Percentiles rank a stretch among this genome's conserved stretches.
Evolutionary conservation across 1,140 invertebrate genomes (phyloP).

Genomic region (Pemphigus obesinymphae): DNA sequence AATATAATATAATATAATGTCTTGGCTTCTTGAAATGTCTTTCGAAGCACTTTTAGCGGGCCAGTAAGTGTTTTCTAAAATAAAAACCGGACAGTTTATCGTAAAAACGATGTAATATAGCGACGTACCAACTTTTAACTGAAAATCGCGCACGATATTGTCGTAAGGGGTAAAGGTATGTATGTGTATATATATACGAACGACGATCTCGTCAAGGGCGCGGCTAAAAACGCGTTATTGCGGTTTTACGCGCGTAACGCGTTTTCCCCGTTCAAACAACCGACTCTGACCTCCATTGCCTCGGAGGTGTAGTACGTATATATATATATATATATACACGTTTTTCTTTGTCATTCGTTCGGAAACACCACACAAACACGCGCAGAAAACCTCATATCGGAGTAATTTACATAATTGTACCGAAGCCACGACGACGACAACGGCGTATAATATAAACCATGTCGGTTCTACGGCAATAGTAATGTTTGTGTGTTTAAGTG

Average conservation of each 20-base stretch:
- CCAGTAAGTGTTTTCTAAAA: too few relatives aligned
- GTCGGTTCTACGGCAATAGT: background rate
- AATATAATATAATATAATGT: too few relatives aligned
- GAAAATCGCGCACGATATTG: background rate
- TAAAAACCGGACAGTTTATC: too few relatives aligned
- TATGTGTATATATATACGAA: too few relatives aligned
- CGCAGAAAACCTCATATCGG: too few relatives aligned
- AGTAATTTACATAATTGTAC: constrained; percentile 19
- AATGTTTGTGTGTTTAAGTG: background rate
- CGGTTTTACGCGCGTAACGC: background rate
- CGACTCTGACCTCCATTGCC: background rate
- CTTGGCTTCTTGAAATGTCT: too few relatives aligned
- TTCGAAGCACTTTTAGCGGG: too few relatives aligned
- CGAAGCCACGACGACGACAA: background rate
- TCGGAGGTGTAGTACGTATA: too few relatives aligned
- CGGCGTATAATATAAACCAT: background rate
- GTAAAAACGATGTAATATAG: too few relatives aligned
- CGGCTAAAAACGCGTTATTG: background rate
- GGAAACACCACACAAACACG: background rate
- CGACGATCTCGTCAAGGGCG: background rate
- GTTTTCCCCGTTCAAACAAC: background rate
- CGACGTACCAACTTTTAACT: too few relatives aligned
- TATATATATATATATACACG: too few relatives aligned
- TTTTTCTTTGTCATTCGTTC: background rate
- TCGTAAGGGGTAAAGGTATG: background rate